Conservation (phyloP, 2,888 invertebrate genomes). For the Erebia aethiops region DNA sequence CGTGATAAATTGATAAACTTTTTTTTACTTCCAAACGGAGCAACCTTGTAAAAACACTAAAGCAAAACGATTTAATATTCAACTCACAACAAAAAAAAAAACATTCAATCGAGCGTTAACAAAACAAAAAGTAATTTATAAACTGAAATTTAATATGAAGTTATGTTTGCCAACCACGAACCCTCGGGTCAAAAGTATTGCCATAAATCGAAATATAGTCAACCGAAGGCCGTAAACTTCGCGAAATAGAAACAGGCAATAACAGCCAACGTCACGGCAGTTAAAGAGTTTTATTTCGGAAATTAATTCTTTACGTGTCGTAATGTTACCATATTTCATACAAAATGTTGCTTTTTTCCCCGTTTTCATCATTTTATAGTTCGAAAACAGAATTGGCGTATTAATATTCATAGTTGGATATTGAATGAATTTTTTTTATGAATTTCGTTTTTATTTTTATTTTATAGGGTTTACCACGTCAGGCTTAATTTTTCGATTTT, state of each 20-base stretch:
- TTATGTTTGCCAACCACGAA: slow-evolving; percentile 29
- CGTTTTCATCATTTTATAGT: slow-evolving; percentile 17
- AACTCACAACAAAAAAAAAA: slow-evolving; percentile 18
- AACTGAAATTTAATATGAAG: slow-evolving; percentile 32
- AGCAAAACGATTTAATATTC: slow-evolving; percentile 10
- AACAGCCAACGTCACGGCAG: slow-evolving; percentile 51
- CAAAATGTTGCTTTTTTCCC: slow-evolving; percentile 14
- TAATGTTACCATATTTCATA: slow-evolving; percentile 30
- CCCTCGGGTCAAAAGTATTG: slow-evolving; percentile 31
- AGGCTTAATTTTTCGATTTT: not conserved
- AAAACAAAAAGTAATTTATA: slow-evolving; percentile 32
- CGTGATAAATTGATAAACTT: slow-evolving; percentile 17
- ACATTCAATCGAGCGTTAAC: slow-evolving; percentile 28
- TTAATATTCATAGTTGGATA: slow-evolving; percentile 20
- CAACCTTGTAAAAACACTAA: slow-evolving; percentile 24
- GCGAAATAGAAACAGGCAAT: slow-evolving; percentile 43
- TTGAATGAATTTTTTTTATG: slow-evolving; percentile 5
- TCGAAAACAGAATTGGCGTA: slow-evolving; percentile 1
- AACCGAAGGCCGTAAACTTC: slow-evolving; percentile 40
- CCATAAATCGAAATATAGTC: slow-evolving; percentile 33
- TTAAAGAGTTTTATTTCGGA: slow-evolving; percentile 52
- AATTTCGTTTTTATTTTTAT: slow-evolving; percentile 1
- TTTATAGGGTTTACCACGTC: not conserved
- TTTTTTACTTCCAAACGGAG: not conserved
- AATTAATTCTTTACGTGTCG: slow-evolving; percentile 49